Conservation (phyloP, 2,113 vertebrate genomes). For the Passer montanus region DNA sequence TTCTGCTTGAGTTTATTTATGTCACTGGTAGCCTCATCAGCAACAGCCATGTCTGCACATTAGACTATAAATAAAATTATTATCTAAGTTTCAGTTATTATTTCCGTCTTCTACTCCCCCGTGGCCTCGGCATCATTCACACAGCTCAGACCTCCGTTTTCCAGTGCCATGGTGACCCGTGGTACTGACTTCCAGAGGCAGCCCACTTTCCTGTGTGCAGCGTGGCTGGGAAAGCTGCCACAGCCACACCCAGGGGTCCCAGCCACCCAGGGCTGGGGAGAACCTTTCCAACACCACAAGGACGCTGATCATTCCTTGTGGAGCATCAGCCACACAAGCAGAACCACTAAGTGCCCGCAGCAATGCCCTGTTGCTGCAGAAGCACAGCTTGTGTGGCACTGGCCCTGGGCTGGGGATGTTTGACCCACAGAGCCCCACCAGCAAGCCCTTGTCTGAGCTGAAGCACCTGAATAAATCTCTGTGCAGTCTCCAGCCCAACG, state of each 20-base stretch:
- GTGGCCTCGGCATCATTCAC: neutral
- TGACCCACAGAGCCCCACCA: neutral
- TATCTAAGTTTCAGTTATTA: slow-evolving; percentile 26
- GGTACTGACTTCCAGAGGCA: neutral
- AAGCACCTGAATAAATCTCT: neutral
- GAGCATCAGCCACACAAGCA: neutral
- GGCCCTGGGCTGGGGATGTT: neutral
- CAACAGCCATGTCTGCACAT: slow-evolving; percentile 65
- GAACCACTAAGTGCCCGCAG: neutral
- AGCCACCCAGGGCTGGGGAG: neutral
- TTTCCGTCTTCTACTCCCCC: neutral
- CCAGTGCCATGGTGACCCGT: neutral
- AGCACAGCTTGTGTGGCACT: neutral
- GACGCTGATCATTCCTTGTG: neutral
- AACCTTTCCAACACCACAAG: neutral
- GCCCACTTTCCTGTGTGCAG: neutral
- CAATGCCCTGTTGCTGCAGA: fast-evolving
- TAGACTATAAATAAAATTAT: slow-evolving; percentile 71
- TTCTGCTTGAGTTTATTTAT: slow-evolving; percentile 77
- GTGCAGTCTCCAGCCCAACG: too few relatives aligned
- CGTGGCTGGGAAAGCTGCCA: neutral
- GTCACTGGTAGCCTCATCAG: slow-evolving; percentile 71
- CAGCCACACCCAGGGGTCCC: fast-evolving
- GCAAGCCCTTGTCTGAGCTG: neutral
- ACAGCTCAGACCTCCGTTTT: neutral